phyloP scores from a whole-genome alignment of 2,888 invertebrate species.

The Limenitis camilla region DNA sequence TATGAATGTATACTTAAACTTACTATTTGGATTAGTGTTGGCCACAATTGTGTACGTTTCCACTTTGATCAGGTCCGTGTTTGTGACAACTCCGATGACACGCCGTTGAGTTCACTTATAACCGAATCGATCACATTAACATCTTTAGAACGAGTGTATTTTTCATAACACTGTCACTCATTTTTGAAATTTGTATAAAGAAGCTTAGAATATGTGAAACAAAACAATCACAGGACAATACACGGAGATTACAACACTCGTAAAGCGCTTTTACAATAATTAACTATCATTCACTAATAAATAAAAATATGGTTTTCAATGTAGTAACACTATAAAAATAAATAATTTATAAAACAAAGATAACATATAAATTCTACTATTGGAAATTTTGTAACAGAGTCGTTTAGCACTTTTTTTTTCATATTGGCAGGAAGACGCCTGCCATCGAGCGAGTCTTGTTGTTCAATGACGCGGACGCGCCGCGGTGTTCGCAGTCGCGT shows the following conservation, averaged over 20 bases:
- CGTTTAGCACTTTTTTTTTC: conserved; percentile 63
- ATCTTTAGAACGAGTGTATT: conserved; percentile 40
- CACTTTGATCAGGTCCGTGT: conserved; percentile 61
- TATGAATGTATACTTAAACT: conserved; percentile 33
- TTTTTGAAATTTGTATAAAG: conserved; percentile 45
- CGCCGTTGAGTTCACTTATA: conserved; percentile 50
- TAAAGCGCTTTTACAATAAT: conserved; percentile 62
- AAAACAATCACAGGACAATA: conserved; percentile 69
- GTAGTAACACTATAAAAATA: conserved; percentile 71
- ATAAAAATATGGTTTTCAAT: conserved; percentile 64
- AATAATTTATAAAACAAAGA: conserved; percentile 64
- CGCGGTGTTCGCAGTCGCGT: conserved; percentile 69
- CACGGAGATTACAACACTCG: conserved; percentile 56
- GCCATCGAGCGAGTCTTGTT: conserved; percentile 73
- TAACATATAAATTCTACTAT: conserved; percentile 70
- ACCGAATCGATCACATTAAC: conserved; percentile 52
- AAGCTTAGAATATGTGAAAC: conserved; percentile 56
- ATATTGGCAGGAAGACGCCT: conserved; percentile 72
- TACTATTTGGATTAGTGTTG: conserved; percentile 71
- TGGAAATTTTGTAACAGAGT: conserved; percentile 67
- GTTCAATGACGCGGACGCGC: conserved; percentile 70
- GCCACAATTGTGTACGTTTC: conserved; percentile 61
- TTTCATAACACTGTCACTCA: conserved; percentile 58
- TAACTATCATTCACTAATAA: conserved; percentile 71
- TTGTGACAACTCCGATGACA: conserved; percentile 53